Percentiles rank a stretch among this genome's conserved stretches.
These are phyloP conservation scores for Hydra vulgaris DNA, from an alignment of 30 jellyfish, hydroid and myxozoan species.

Conservation along the genomic window DNA sequence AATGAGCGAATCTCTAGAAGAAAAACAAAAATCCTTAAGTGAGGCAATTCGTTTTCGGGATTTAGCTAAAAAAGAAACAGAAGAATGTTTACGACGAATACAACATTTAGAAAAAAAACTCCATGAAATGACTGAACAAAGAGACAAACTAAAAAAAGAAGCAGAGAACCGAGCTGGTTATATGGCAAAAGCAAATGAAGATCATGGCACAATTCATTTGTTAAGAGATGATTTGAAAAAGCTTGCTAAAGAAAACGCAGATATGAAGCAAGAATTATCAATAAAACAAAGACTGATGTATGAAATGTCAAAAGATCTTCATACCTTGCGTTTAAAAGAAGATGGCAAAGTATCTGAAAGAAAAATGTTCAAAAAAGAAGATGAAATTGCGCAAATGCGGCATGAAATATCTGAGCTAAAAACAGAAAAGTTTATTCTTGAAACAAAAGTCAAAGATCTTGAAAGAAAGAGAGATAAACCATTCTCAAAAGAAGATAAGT, in stretches of 20 bases:
- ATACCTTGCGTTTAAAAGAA: slow-evolving; percentile 41
- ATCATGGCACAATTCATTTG: slow-evolving; percentile 92
- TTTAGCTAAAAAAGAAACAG: slow-evolving; percentile 30
- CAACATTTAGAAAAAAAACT: slow-evolving; percentile 39
- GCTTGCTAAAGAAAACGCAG: slow-evolving; percentile 79
- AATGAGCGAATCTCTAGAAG: slow-evolving; percentile 18
- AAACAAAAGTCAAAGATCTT: slow-evolving; percentile 22
- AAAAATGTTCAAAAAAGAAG: slow-evolving; percentile 31
- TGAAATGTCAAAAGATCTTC: slow-evolving; percentile 70
- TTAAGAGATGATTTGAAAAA: slow-evolving; percentile 84
- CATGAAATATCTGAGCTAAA: slow-evolving; percentile 39
- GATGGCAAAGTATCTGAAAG: slow-evolving; percentile 21
- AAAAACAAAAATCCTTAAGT: slow-evolving; percentile 39
- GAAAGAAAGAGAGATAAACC: slow-evolving; percentile 12
- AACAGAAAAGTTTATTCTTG: slow-evolving; percentile 28
- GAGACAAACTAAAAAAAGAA: slow-evolving; percentile 59
- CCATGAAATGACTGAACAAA: slow-evolving; percentile 47
- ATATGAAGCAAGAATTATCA: slow-evolving; percentile 50
- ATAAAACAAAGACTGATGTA: slow-evolving; percentile 52
- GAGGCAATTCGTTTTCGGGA: slow-evolving; percentile 33
- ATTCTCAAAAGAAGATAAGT: slow-evolving; percentile 4
- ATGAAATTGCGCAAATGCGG: slow-evolving; percentile 32
- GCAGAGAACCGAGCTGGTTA: slow-evolving; percentile 61
- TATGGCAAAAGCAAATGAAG: slow-evolving; percentile 52
- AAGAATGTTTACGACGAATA: slow-evolving; percentile 25